These are phyloP conservation scores for Eptesicus fuscus DNA, from an alignment of 2,113 vertebrate genomes.

Conservation along the genomic window DNA sequence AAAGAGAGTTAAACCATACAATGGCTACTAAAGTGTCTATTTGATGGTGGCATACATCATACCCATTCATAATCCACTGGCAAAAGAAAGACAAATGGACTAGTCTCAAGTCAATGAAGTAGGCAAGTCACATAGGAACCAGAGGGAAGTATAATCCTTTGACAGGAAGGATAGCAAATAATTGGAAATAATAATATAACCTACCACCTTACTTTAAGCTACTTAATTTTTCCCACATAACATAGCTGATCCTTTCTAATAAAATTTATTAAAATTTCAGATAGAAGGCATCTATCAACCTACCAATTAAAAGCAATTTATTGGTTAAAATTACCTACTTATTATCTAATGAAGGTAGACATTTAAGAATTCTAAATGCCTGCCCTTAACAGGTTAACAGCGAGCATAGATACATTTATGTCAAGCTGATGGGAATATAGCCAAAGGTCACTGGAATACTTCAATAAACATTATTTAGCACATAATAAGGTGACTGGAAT, in stretches of 20 bases:
- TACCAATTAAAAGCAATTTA: constrained; percentile 10
- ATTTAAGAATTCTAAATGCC: not conserved
- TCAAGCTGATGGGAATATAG: not conserved
- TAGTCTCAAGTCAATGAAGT: not conserved
- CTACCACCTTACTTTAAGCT: not conserved
- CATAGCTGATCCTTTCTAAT: not conserved
- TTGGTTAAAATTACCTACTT: not conserved
- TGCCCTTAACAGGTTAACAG: not conserved
- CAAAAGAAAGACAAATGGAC: not conserved
- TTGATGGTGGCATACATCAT: not conserved
- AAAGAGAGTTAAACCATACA: not conserved
- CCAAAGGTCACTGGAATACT: not conserved
- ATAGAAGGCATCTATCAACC: not conserved
- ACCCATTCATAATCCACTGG: not conserved
- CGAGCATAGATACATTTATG: not conserved
- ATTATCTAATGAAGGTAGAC: not conserved
- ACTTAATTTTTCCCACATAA: not conserved
- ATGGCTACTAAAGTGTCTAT: not conserved
- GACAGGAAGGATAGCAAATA: not conserved
- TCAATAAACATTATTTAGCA: constrained; percentile 40
- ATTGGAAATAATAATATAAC: not conserved
- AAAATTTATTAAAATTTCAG: not conserved
- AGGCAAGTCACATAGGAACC: not conserved
- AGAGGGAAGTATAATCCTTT: not conserved
- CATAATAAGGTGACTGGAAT: constrained; percentile 8